phyloP scores from a whole-genome alignment of 2,113 vertebrate genomes.

The Syngnathus scovelli region DNA sequence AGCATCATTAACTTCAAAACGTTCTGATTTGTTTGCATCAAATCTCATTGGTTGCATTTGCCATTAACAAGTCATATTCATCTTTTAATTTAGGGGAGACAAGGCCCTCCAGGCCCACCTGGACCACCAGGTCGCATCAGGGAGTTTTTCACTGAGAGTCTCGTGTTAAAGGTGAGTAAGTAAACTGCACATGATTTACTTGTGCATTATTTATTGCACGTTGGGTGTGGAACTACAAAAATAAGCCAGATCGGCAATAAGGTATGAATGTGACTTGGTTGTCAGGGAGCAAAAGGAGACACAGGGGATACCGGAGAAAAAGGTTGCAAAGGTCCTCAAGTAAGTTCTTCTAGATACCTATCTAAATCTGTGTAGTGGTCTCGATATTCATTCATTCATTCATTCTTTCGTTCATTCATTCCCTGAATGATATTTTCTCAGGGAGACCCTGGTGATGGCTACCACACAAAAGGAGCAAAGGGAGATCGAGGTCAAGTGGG shows the following conservation, averaged over 20 bases:
- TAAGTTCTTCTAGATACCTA: conserved; percentile 32
- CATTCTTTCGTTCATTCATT: neutral
- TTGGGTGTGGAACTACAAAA: neutral
- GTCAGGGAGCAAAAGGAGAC: conserved; percentile 48
- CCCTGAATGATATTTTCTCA: conserved; percentile 15
- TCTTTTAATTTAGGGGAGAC: conserved; percentile 67
- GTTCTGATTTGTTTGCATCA: neutral
- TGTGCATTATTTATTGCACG: neutral
- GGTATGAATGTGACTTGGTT: conserved; percentile 2
- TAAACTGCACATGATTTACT: neutral
- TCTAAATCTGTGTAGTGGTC: too few species aligned
- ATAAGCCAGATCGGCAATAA: neutral
- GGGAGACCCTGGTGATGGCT: conserved; percentile 40
- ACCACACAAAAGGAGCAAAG: conserved; percentile 36
- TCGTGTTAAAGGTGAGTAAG: conserved; percentile 30
- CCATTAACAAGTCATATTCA: neutral
- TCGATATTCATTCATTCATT: too few species aligned
- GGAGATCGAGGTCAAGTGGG: conserved; percentile 54
- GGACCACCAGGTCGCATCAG: conserved; percentile 77
- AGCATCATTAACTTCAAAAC: neutral
- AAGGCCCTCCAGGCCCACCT: conserved; percentile 78
- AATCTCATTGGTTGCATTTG: neutral
- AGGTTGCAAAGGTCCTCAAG: conserved; percentile 53
- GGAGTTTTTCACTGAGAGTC: conserved; percentile 16
- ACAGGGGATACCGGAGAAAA: conserved; percentile 46